Evolutionary conservation across 2,113 vertebrate species (phyloP).

Genomic region (Cyanoliseus patagonus): DNA sequence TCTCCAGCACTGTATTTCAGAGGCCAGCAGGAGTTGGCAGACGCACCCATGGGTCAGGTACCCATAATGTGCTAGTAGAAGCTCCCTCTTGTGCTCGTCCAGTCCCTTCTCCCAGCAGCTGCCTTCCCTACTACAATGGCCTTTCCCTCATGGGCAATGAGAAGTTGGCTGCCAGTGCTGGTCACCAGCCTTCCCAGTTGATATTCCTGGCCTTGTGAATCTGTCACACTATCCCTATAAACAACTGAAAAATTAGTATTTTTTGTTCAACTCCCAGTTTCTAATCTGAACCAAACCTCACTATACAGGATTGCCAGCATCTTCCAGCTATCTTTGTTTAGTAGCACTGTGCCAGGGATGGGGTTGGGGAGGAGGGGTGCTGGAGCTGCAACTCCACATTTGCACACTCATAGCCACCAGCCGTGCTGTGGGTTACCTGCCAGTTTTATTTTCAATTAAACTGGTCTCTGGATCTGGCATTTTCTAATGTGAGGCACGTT

Average conservation of each 20-base stretch:
- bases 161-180: accelerated
- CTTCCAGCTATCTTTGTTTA: neutral
- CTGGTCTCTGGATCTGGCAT: neutral
- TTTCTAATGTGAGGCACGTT: neutral
- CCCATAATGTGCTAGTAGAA: accelerated
- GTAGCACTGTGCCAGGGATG: accelerated
- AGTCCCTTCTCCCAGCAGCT: neutral
- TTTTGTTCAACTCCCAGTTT: neutral
- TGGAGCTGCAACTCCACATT: neutral
- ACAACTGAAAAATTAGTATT: neutral
- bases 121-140: neutral
- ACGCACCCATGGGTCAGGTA: accelerated
- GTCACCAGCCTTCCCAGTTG: accelerated
- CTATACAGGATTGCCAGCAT: accelerated
- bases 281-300: neutral
- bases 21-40: too few relatives aligned
- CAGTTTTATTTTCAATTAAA: neutral
- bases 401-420: accelerated
- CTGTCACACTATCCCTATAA: accelerated
- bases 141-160: accelerated
- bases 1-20: neutral
- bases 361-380: neutral
- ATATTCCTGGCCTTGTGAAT: accelerated
- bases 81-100: neutral
- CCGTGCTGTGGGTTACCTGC: neutral